Evolutionary conservation across 2,888 invertebrate genomes (phyloP).

Genomic region (Formica aserva): DNA sequence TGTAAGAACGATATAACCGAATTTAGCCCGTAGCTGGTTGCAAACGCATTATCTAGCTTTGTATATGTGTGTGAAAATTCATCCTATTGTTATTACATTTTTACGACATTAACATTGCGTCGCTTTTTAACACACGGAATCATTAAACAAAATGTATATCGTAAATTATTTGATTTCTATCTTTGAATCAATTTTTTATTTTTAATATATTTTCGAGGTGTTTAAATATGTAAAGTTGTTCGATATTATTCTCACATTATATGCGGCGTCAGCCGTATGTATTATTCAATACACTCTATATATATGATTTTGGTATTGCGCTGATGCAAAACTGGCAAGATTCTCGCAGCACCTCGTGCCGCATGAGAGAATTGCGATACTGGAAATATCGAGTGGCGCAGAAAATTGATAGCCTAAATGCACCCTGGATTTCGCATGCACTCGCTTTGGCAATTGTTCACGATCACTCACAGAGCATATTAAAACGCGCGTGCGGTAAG

Average conservation of each 20-base stretch:
- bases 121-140: background rate
- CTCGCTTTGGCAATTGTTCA: constrained; percentile 10
- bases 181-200: background rate
- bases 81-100: constrained; percentile 13
- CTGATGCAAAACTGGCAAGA: constrained; percentile 31
- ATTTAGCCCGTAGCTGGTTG: background rate
- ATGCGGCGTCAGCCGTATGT: background rate
- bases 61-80: background rate
- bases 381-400: constrained; percentile 22
- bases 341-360: background rate
- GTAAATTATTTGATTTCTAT: constrained; percentile 12
- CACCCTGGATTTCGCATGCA: constrained; percentile 13
- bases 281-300: constrained; percentile 20
- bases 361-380: constrained; percentile 21
- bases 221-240: background rate
- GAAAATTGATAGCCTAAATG: constrained; percentile 51
- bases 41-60: constrained; percentile 9
- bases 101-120: background rate
- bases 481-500: constrained; percentile 10
- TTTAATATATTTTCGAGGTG: constrained; percentile 5
- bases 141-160: background rate
- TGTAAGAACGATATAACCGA: background rate
- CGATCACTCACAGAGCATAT: constrained; percentile 3
- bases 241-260: background rate
- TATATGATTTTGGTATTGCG: background rate